Percentiles rank a stretch among this genome's conserved stretches.
These are phyloP conservation scores for Spodoptera exigua DNA, from an alignment of 2,888 invertebrate species.

Conservation along the genomic window DNA sequence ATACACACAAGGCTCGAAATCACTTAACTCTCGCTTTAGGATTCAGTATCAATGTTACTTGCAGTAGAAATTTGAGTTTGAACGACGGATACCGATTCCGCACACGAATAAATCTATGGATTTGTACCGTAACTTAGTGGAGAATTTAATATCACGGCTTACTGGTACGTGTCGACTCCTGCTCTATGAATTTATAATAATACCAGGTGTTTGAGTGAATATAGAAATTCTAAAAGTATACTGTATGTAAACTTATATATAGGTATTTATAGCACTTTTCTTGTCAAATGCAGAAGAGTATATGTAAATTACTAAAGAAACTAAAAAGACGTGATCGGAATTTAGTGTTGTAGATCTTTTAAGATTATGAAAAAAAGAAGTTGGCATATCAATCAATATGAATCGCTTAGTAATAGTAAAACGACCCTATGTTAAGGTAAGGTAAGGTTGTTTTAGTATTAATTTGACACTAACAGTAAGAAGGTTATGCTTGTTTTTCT, in stretches of 20 bases:
- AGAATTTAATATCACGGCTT: slow-evolving; percentile 47
- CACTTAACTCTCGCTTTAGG: not conserved
- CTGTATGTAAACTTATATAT: slow-evolving; percentile 14
- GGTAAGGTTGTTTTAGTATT: no score
- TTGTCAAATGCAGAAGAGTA: slow-evolving; percentile 21
- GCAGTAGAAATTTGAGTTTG: slow-evolving; percentile 16
- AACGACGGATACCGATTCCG: slow-evolving; percentile 24
- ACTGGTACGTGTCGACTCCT: slow-evolving; percentile 16
- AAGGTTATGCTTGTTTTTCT: no score
- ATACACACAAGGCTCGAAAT: not conserved
- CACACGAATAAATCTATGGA: slow-evolving; percentile 42
- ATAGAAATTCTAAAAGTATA: slow-evolving; percentile 5
- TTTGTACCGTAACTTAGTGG: slow-evolving; percentile 36
- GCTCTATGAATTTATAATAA: slow-evolving; percentile 33
- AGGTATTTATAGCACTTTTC: slow-evolving; percentile 30
- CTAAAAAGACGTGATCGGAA: no score
- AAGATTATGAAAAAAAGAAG: no score
- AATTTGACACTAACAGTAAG: no score
- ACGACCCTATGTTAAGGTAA: no score
- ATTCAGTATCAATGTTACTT: slow-evolving; percentile 5
- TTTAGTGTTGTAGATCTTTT: no score
- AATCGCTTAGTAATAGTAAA: no score
- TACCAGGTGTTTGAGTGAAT: slow-evolving; percentile 19
- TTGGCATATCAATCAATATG: no score
- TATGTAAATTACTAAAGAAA: no score